Evolutionary conservation across 2,888 invertebrate genomes (phyloP).

Genomic region (Leptogaster cylindrica): DNA sequence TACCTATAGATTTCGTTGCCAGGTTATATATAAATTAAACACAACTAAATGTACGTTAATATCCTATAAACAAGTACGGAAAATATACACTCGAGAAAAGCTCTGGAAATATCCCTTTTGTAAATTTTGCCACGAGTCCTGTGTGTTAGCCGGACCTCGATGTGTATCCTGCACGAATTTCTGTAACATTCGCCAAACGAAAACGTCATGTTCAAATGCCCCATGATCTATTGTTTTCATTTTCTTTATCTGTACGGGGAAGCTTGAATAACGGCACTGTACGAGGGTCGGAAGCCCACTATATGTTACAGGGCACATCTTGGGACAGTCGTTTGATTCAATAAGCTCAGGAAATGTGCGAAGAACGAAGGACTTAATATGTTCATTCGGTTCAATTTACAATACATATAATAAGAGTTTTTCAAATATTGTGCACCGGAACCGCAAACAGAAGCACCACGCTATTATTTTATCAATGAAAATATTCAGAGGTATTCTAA

Average conservation of each 20-base stretch:
- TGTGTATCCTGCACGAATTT: not conserved
- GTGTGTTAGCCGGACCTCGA: not conserved
- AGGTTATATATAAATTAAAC: slow-evolving; percentile 30
- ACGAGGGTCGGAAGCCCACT: not conserved
- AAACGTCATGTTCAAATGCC: slow-evolving; percentile 50
- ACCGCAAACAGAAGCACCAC: too few species aligned
- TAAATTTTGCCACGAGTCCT: slow-evolving; percentile 12
- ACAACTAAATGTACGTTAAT: slow-evolving; percentile 35
- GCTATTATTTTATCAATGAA: too few species aligned
- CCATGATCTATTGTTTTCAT: slow-evolving; percentile 48
- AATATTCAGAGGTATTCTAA: too few species aligned
- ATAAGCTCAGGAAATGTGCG: not conserved
- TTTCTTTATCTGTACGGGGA: slow-evolving; percentile 29
- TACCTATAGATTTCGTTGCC: not conserved
- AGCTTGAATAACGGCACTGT: not conserved
- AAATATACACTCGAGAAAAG: slow-evolving; percentile 16
- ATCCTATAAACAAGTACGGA: slow-evolving; percentile 22
- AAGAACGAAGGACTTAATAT: too few species aligned
- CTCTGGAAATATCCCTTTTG: slow-evolving; percentile 28
- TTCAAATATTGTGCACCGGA: too few species aligned
- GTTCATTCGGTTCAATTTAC: too few species aligned
- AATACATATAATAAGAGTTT: too few species aligned
- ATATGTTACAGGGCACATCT: slow-evolving; percentile 2
- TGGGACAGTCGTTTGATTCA: not conserved
- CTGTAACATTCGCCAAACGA: slow-evolving; percentile 47